Base-by-base conservation (phyloP, 2,888 invertebrate species). In the Thecophora atra region DNA sequence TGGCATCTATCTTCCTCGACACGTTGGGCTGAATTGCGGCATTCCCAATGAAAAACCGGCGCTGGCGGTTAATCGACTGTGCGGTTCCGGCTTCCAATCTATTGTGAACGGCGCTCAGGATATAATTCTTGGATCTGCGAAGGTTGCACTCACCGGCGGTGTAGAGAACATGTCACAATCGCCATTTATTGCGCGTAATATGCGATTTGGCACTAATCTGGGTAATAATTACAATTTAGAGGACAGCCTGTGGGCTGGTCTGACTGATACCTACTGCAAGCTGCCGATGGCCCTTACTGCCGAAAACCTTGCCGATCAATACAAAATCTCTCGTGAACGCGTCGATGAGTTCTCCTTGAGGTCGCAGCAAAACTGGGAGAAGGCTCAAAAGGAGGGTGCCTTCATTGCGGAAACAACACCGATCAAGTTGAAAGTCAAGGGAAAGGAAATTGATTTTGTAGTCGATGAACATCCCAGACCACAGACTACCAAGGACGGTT, bases 81-180 rank as follows among this genome's bases (percentile, higher is more conserved):
- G 99, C 86, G 99, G 99, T 19, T 98, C 98, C 42, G 99, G 99
- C 1, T 99, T 99, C 87, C 99, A 99, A 85, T 91, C 99, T 0
- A 89, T 99, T 75, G 91, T 98, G 21, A 96, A 92, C 88, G 95
- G 93, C 70, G 93, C 94, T 51, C 97, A 97, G 93, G 98, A 97
- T 83, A 98, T 99, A 77, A 79, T 92, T 69, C 88, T 92, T 13
- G 97, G 97, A 42, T 93, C 93, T 75, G 92, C 96, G 2, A 91
- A 94, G 79, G 91, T 99, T 72, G 94, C 94, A 1, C 85, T 99
- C 47, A 93, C 97, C 28, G 98, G 98, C 63, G 98, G 99, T 0
- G 91, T 93, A 3, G 99, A 99, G 82, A 98, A 94, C 86, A 99
- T 99, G 99, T 96, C 96, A 2, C 94, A 95, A 85, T 89, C 93